These are phyloP conservation scores for Microcebus ravelobensis DNA, from an alignment of 2,113 vertebrate genomes.

Conservation along the genomic window DNA sequence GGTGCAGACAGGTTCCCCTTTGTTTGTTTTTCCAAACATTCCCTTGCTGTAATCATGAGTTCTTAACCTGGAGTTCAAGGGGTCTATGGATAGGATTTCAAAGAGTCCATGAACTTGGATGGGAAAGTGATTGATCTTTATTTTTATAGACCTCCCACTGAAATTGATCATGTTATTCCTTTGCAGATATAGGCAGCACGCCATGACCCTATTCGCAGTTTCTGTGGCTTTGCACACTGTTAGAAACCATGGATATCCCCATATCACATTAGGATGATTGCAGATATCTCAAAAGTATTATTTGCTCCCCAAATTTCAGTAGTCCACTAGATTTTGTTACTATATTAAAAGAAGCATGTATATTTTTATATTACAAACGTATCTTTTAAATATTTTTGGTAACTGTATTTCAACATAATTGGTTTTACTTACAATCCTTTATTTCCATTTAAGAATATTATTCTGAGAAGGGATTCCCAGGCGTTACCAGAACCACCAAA, in stretches of 20 bases:
- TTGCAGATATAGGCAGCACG: not conserved
- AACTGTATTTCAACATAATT: slow-evolving; percentile 14
- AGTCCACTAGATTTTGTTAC: not conserved
- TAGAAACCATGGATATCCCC: not conserved
- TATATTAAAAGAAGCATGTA: not conserved
- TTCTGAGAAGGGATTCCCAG: not conserved
- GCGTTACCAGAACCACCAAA: not conserved
- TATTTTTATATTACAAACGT: not conserved
- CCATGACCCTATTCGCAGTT: not conserved
- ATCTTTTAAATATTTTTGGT: slow-evolving; percentile 12
- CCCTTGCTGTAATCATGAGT: not conserved
- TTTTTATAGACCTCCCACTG: not conserved
- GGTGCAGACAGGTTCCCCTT: not conserved
- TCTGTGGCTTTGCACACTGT: not conserved
- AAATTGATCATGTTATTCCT: not conserved
- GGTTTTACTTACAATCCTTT: not conserved
- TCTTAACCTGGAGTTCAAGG: not conserved
- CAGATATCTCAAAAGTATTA: not conserved
- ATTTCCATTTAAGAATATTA: slow-evolving; percentile 16
- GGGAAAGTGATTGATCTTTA: not conserved
- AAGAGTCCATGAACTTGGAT: not conserved
- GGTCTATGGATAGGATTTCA: not conserved
- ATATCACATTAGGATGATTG: not conserved
- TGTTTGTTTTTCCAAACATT: not conserved
- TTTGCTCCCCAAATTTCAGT: not conserved